Evolutionary conservation across 2,888 invertebrate genomes (phyloP).

Genomic region (Cylindroiulus punctatus): DNA sequence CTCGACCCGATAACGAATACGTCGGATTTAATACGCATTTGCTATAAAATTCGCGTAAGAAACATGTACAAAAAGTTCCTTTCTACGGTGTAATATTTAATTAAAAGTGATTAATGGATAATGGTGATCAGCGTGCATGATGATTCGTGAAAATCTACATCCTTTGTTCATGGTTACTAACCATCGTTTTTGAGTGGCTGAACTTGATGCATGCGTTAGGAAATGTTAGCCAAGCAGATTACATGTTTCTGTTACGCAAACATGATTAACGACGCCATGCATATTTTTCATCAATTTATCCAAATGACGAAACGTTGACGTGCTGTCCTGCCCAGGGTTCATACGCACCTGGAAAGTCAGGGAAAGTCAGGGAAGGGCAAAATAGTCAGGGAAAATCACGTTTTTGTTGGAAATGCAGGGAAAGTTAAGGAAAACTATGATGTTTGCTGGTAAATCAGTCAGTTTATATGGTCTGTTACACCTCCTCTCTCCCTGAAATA

Average conservation of each 20-base stretch:
- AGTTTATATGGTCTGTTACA: too few species aligned
- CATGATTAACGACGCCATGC: too few species aligned
- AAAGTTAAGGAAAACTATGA: too few species aligned
- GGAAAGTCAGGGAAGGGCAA: too few species aligned
- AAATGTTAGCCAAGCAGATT: not conserved
- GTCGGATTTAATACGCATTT: not conserved
- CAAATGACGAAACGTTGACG: not conserved
- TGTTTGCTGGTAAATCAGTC: too few species aligned
- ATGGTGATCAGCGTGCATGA: slow-evolving; percentile 8
- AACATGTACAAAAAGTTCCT: not conserved
- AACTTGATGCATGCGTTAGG: not conserved
- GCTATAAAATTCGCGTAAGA: not conserved
- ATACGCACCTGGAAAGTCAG: too few species aligned
- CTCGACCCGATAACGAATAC: slow-evolving; percentile 41
- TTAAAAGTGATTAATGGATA: slow-evolving; percentile 24
- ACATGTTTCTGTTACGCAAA: not conserved
- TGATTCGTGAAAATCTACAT: slow-evolving; percentile 27
- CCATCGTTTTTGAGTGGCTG: too few species aligned
- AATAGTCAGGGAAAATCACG: too few species aligned
- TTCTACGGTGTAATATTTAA: not conserved
- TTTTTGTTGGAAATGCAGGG: too few species aligned
- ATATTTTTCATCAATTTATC: not conserved
- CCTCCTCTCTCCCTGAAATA: too few species aligned
- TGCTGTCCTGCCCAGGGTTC: too few species aligned
- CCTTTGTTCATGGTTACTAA: not conserved